Evolutionary conservation across 2,888 invertebrate genomes (phyloP).

Genomic region (Drosophila paranaensis): DNA sequence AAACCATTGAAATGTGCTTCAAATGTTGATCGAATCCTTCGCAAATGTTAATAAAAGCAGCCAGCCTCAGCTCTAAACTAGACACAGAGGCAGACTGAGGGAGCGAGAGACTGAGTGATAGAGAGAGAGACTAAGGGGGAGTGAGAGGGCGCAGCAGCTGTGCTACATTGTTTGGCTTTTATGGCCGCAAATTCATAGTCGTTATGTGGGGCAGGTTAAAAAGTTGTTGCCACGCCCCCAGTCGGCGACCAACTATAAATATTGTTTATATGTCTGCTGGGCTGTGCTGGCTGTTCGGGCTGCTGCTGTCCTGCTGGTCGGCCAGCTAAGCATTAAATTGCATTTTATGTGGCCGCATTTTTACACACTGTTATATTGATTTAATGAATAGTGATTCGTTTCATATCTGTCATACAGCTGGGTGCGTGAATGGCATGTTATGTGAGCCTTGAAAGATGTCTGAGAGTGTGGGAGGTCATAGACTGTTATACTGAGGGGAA

Average conservation of each 20-base stretch:
- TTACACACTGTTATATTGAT: slow-evolving; percentile 31
- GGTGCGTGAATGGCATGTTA: not conserved
- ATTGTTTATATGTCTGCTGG: slow-evolving; percentile 46
- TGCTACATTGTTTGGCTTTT: slow-evolving; percentile 69
- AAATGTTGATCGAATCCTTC: slow-evolving; percentile 57
- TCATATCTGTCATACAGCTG: slow-evolving; percentile 16
- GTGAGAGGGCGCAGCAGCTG: slow-evolving; percentile 20
- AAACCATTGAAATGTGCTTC: slow-evolving; percentile 77
- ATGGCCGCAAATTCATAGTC: slow-evolving; percentile 71
- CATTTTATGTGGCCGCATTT: slow-evolving; percentile 43
- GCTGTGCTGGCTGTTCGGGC: slow-evolving; percentile 6
- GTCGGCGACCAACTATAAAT: slow-evolving; percentile 46
- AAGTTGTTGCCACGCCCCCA: slow-evolving; percentile 28
- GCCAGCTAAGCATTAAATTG: slow-evolving; percentile 38
- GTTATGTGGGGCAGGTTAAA: slow-evolving; percentile 27
- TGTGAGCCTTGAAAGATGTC: too few species aligned
- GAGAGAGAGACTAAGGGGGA: not conserved
- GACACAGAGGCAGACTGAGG: not conserved
- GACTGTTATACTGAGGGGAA: too few species aligned
- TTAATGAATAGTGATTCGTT: slow-evolving; percentile 40
- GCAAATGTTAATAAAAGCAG: slow-evolving; percentile 31
- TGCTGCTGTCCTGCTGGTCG: not conserved
- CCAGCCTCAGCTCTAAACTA: not conserved
- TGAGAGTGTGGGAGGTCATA: not conserved
- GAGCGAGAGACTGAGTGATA: not conserved